Evolutionary conservation across 1,140 invertebrate species (phyloP), one percentile per base, ranked within the genome.

Genomic region (Argopecten irradians): DNA sequence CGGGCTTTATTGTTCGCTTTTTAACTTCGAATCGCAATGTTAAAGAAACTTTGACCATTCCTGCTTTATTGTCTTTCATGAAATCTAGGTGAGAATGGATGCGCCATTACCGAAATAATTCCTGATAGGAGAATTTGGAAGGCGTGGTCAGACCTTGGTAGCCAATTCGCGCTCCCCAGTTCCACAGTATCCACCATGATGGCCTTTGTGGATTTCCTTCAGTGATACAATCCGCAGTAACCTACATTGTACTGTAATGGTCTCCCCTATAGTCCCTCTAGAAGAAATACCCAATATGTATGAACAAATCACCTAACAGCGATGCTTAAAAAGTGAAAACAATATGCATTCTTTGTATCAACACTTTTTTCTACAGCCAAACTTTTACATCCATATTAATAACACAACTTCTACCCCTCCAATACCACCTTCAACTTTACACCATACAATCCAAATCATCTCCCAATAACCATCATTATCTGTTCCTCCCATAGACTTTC

Each of bases 161-260:
- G n/a, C n/a, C n/a, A n/a, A n/a, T n/a, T n/a, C n/a, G n/a, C n/a
- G n/a, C n/a, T n/a, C n/a, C n/a, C n/a, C 86, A 7, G 96, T 96
- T 85, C 96, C 96, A 92, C 96, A 96, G 3, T 96, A 95, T 34
- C 96, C 96, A 14, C 96, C 96, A 71, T 96, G 96, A n/a, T n/a
- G n/a, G 1, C 96, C 96, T 91, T 96, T 96, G 91, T 96, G 95
- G 14, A 97, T 94, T 93, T 97, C 96, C 90, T 95, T 95, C 0
- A 97, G 91, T 19, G 91, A 92, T 1, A 95, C 95, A 19, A 92
- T 91, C 19, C 93, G 90, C 36, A 95, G 94, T 46, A 96, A 93
- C 91, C 96, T 96, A 93, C 97, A 96, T 16, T 96, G 96, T 0
- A 96, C 97, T 82, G 97, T 96, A 90, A 97, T 96, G 0, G 96